Base-by-base conservation (phyloP, 30 jellyfish, hydroid and myxozoan species). In the Hydractinia echinata region DNA sequence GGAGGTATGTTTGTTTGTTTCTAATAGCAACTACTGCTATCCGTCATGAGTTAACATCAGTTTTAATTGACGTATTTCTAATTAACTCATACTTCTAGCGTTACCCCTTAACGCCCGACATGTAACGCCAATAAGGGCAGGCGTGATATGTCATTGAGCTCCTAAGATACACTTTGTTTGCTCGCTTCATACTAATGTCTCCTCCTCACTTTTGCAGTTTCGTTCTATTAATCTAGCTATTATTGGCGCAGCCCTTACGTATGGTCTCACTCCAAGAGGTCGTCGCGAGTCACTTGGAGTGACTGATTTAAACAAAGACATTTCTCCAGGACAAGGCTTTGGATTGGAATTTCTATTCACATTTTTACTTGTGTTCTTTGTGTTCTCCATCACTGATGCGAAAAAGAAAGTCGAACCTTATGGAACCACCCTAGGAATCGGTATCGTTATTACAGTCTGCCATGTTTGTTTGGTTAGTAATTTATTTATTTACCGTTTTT, bases 1-100 rank as follows among this genome's bases (percentile, higher is more conserved):
- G 96, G 96, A 73, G 95, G 96, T 89, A 72, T 6, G 51, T 6
- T 6, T 30, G 44, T 30, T 30, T 30, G 44, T 30, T 30, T 30
- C 44, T 30, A 30, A 30, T 30, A 30, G 44, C 44, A 30, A 30
- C 44, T 30, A 30, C 44, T n/a, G n/a, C n/a, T 30, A 30, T 30
- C 44, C 44, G 44, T 30, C 44, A 30, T 30, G 44, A 30, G 44
- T 30, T 30, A n/a, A 30, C 44, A 30, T 30, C 44, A 30, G 44
- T 30, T 30, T 0, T 30, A 30, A 0, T 30, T 30, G 44, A 2
- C 44, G 44, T 30, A 30, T 30, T 30, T 30, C 2, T 30, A 30
- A 30, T 30, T 30, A 30, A 0, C 44, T 30, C 44, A 30, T 30
- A 0, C 44, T 30, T 30, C 44, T 30, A 30, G 44, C 44, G 44